phyloP scores from a whole-genome alignment of 2,797 vertebrate species.

The Ptychadena robeensis region DNA sequence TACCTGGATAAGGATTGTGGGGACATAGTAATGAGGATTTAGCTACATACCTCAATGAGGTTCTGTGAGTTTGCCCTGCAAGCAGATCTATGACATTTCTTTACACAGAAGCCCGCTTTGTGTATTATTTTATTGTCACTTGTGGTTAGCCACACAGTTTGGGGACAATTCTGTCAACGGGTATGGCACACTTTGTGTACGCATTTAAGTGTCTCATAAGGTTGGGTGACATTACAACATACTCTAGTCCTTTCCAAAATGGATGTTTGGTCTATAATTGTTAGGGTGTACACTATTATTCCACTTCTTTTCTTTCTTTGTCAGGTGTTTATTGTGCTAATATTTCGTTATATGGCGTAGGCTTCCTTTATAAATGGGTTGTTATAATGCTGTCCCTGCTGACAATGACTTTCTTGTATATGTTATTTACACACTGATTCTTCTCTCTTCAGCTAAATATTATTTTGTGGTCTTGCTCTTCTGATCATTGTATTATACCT shows the following conservation, averaged over 20 bases:
- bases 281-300: conserved; percentile 55
- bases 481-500: conserved; percentile 34
- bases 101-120: not conserved
- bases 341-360: conserved; percentile 31
- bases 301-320: conserved; percentile 38
- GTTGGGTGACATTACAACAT: not conserved
- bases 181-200: not conserved
- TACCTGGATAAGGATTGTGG: too few relatives aligned
- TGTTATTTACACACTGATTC: conserved; percentile 12
- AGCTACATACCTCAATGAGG: too few relatives aligned
- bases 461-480: conserved; percentile 49
- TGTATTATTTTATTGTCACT: not conserved
- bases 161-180: conserved; percentile 12
- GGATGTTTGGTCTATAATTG: not conserved
- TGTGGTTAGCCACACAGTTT: conserved; percentile 39
- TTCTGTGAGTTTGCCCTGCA: not conserved
- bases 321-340: conserved; percentile 45
- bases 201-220: not conserved
- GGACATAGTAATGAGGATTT: too few relatives aligned
- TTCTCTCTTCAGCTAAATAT: conserved; percentile 45
- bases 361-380: conserved; percentile 45
- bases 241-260: not conserved
- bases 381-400: conserved; percentile 17
- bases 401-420: conserved; percentile 52
- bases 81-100: not conserved